Conservation (phyloP, 2,888 invertebrate genomes). For the Iselma pallidipennis region DNA sequence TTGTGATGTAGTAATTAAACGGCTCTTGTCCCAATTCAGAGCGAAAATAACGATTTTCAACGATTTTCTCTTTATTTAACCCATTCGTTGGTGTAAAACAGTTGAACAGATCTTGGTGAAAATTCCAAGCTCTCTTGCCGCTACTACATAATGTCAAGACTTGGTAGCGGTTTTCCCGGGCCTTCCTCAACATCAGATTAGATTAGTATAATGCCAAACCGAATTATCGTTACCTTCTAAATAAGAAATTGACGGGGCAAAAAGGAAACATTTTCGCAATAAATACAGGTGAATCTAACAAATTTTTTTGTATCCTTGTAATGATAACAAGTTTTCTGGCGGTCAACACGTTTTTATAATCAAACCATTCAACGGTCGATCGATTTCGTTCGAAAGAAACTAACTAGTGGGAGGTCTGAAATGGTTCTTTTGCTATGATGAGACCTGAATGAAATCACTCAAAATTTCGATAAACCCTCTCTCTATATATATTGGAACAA, state of each 20-base stretch:
- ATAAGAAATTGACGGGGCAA: too few species aligned
- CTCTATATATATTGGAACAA: too few species aligned
- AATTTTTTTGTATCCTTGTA: too few species aligned
- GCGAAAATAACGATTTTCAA: conserved; percentile 3
- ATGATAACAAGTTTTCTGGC: too few species aligned
- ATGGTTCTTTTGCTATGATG: background rate
- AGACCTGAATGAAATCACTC: too few species aligned
- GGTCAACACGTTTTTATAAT: background rate
- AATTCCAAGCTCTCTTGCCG: conserved; percentile 8
- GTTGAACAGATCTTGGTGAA: conserved; percentile 2
- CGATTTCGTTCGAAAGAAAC: too few species aligned
- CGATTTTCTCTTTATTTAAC: conserved; percentile 7
- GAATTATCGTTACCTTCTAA: background rate
- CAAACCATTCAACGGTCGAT: background rate
- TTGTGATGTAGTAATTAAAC: conserved; percentile 23
- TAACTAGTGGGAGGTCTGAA: background rate
- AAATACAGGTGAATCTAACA: too few species aligned
- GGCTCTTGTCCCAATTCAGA: conserved; percentile 14
- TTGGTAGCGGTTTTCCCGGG: conserved; percentile 5
- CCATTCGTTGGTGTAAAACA: background rate
- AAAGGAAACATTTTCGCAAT: too few species aligned
- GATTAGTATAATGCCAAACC: conserved; percentile 13
- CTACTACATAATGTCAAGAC: background rate
- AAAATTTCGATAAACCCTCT: background rate
- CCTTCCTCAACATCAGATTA: conserved; percentile 10